Percentiles rank a stretch among this genome's conserved stretches.
These are phyloP conservation scores for Panonychus citri DNA, from an alignment of 1,140 invertebrate genomes.

Conservation along the genomic window DNA sequence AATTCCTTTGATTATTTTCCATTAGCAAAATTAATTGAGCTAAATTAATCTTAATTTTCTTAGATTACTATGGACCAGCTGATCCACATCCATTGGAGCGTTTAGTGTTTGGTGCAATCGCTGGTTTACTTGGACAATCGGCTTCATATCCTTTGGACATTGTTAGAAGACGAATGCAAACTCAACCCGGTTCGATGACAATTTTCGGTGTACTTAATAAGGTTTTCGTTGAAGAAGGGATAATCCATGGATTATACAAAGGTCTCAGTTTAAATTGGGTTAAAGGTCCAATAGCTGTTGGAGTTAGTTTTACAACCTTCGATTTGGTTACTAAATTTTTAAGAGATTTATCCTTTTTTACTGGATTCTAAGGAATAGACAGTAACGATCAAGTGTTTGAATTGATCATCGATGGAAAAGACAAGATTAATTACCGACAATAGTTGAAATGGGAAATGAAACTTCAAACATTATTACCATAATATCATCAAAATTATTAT, in stretches of 20 bases:
- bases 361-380: background rate
- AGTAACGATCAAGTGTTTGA: no score
- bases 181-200: conserved; percentile 22
- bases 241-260: conserved; percentile 78
- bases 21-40: background rate
- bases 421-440: no score
- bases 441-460: no score
- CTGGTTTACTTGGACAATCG: conserved; percentile 80
- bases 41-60: background rate
- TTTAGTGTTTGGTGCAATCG: conserved; percentile 61
- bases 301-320: conserved; percentile 89
- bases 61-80: conserved; percentile 8
- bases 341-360: background rate
- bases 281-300: conserved; percentile 93
- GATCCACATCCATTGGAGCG: conserved; percentile 19
- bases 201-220: conserved; percentile 14
- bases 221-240: conserved; percentile 47
- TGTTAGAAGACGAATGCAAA: conserved; percentile 62
- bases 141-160: conserved; percentile 88
- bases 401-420: no score
- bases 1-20: background rate
- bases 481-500: no score
- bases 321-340: conserved; percentile 37
- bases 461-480: no score
- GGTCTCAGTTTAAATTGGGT: conserved; percentile 98